phyloP scores from a whole-genome alignment of 64 coral and sea anemone genomes.

The Porites lutea region DNA sequence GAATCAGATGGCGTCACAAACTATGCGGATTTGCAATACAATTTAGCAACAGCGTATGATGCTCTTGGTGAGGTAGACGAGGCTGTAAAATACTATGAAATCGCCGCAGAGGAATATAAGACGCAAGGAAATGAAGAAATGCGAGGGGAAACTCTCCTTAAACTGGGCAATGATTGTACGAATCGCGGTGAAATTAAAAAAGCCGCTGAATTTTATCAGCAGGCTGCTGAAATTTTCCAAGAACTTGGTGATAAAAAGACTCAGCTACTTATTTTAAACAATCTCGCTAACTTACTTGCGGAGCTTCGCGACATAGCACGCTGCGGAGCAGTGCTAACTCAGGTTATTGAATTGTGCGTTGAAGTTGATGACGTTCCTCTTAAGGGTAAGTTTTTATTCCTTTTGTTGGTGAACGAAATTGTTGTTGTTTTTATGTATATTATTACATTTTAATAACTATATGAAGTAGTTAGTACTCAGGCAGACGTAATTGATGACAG shows the following conservation, averaged over 20 bases:
- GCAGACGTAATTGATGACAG: background rate
- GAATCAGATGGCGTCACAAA: conserved; percentile 82
- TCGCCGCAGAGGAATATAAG: conserved; percentile 76
- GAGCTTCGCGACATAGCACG: conserved; percentile 77
- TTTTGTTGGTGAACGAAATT: background rate
- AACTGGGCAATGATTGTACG: conserved; percentile 70
- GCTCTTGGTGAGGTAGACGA: conserved; percentile 58
- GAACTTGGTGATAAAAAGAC: conserved; percentile 78
- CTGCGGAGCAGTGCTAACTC: conserved; percentile 60
- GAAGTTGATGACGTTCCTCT: conserved; percentile 79
- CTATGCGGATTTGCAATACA: conserved; percentile 95
- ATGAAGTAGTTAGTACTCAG: background rate
- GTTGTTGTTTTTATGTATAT: background rate
- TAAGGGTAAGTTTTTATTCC: conserved; percentile 71
- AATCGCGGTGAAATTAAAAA: conserved; percentile 56
- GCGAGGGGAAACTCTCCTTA: conserved; percentile 87
- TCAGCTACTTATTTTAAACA: conserved; percentile 79
- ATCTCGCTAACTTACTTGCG: conserved; percentile 82
- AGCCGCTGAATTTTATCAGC: conserved; percentile 74
- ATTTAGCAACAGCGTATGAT: conserved; percentile 93
- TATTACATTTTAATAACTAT: background rate
- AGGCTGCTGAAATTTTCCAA: conserved; percentile 63
- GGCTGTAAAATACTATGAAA: conserved; percentile 83
- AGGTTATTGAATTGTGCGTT: conserved; percentile 85
- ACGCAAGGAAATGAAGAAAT: conserved; percentile 86